These are phyloP conservation scores for Parnassius mnemosyne DNA, from an alignment of 2,888 invertebrate species.

Conservation along the genomic window DNA sequence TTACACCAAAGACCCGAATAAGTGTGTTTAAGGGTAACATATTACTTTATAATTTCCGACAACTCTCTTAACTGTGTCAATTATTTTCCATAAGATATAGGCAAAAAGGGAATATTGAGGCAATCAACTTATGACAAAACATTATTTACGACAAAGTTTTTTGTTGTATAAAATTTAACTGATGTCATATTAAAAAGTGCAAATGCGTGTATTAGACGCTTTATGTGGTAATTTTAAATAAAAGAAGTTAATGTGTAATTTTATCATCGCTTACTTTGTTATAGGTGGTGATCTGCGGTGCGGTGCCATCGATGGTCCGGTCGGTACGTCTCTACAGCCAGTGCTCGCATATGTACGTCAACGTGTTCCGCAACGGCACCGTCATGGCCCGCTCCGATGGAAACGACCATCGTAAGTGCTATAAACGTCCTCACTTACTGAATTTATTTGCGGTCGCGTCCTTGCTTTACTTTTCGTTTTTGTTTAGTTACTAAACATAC, in stretches of 20 bases:
- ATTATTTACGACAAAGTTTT: no score
- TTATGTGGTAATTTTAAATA: background rate
- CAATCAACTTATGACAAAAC: no score
- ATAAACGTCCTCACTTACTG: constrained; percentile 14
- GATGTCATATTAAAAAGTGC: no score
- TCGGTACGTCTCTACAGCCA: constrained; percentile 85
- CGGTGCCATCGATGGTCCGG: constrained; percentile 86
- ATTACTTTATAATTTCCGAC: no score
- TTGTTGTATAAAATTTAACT: no score
- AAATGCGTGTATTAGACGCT: no score
- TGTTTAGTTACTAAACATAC: background rate
- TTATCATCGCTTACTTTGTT: constrained; percentile 16
- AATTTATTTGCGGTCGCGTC: constrained; percentile 26
- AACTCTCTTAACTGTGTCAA: no score
- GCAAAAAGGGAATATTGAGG: no score
- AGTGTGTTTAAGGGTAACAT: no score
- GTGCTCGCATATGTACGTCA: constrained; percentile 84
- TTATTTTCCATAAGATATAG: no score
- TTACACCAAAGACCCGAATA: no score
- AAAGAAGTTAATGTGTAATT: background rate
- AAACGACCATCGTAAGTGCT: constrained; percentile 83
- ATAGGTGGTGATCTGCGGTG: constrained; percentile 87
- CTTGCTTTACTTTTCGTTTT: constrained; percentile 16
- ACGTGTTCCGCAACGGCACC: constrained; percentile 83
- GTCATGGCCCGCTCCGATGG: constrained; percentile 81